Evolutionary conservation across 2,888 invertebrate genomes (phyloP), one percentile per base, ranked within the genome.

Genomic region (Xestobium rufovillosum): DNA sequence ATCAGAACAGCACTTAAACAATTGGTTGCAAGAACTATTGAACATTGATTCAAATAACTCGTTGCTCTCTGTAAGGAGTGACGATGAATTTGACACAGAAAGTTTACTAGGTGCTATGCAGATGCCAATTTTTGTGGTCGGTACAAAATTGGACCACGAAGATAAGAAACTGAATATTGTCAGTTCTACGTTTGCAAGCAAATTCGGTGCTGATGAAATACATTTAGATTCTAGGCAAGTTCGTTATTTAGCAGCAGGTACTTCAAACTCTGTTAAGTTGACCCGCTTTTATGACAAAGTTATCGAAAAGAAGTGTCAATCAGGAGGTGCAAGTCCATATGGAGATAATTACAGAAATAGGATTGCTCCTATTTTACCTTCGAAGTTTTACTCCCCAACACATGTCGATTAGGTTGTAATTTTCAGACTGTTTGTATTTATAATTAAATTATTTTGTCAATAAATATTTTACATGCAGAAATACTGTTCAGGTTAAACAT

Each of bases 261-360:
- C 90, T 3, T 89, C 91, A 38, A 92, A 94, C 60, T 83, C 94
- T 4, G 92, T 97, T 0, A 94, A 94, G 65, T 66, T 97, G 15
- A 84, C 88, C 2, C 75, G 91, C 56, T 97, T 96, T 69, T 94
- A 94, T 63, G 96, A 97, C 67, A 88, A 88, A 68, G 80, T 83
- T 8, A 77, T 78, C 41, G 75, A 78, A 53, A 67, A 70, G 47
- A 60, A 66, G 29, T 68, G 66, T 50, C 60, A 65, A 42, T 49
- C 54, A 34, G 59, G 55, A 27, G 55, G 56, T 42, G 58, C 59
- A 14, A 40, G 45, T 13, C 57, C 63, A 3, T 61, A 58, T 45
- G 48, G 49, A 4, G 63, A 65, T 29, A 53, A 61, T 41, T 60
- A 59, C 47, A 51, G 57, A 25, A 53, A 45, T 42, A 47, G 59